Percentiles rank a stretch among this genome's conserved stretches.
These are phyloP conservation scores for Decapterus maruadsi DNA, from an alignment of 2,797 vertebrate genomes.

Conservation along the genomic window DNA sequence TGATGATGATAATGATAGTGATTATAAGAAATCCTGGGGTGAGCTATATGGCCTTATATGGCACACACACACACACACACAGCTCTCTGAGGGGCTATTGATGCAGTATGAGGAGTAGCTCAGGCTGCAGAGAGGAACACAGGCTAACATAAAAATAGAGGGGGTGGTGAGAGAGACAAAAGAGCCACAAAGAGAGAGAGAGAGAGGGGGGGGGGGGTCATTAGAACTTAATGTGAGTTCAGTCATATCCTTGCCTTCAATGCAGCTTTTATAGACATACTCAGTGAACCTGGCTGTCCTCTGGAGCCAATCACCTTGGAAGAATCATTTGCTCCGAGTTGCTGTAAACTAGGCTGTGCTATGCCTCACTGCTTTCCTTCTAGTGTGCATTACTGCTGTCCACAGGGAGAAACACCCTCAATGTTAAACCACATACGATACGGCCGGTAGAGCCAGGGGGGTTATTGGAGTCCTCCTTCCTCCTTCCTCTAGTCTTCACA, in stretches of 20 bases:
- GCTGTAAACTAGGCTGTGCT: conserved; percentile 74
- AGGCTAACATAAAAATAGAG: conserved; percentile 33
- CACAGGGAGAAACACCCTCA: conserved; percentile 41
- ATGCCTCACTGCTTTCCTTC: conserved; percentile 58
- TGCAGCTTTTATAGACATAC: conserved; percentile 71
- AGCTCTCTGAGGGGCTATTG: conserved; percentile 49
- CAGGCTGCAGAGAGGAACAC: conserved; percentile 53
- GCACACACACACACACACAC: conserved; percentile 25
- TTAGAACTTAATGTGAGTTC: conserved; percentile 75
- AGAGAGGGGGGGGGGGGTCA: conserved; percentile 48
- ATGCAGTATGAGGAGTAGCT: conserved; percentile 61
- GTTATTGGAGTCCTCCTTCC: neutral
- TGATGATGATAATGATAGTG: conserved; percentile 21
- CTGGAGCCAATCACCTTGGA: conserved; percentile 74
- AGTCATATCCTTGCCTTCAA: conserved; percentile 64
- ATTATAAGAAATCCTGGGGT: conserved; percentile 33
- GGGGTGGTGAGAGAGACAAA: conserved; percentile 23
- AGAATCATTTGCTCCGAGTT: conserved; percentile 57
- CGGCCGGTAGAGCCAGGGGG: conserved; percentile 7
- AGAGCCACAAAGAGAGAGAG: conserved; percentile 21
- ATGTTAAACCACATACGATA: conserved; percentile 23
- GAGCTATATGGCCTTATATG: conserved; percentile 19
- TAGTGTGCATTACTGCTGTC: conserved; percentile 46
- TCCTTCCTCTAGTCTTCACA: too few relatives aligned
- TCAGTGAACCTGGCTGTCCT: conserved; percentile 57